Conservation (phyloP, 2,113 vertebrate species). For the Mormyrus iriodes region DNA sequence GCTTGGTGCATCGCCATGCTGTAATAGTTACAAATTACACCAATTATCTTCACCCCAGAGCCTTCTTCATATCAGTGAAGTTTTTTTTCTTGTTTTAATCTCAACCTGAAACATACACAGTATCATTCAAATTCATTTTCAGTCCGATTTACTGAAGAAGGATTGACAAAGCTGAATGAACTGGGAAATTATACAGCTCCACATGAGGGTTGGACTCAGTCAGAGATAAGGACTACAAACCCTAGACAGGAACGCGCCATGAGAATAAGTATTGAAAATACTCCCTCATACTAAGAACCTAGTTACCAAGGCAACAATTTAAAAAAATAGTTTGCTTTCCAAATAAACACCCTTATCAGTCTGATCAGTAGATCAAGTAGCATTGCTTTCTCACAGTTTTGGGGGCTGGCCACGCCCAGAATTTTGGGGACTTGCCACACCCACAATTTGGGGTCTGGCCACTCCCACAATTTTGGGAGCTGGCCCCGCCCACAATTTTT, state of each 20-base stretch:
- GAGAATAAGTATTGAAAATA: constrained; percentile 39
- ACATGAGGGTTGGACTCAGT: constrained; percentile 41
- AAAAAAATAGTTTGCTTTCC: constrained; percentile 12
- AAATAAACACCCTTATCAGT: neutral
- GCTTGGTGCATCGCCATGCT: neutral
- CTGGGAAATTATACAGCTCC: constrained; percentile 31
- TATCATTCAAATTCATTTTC: neutral
- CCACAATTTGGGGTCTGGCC: neutral
- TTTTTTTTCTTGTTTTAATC: neutral
- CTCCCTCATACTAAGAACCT: constrained; percentile 40
- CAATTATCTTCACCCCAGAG: neutral
- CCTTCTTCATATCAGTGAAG: neutral
- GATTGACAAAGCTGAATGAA: constrained; percentile 9
- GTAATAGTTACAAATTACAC: neutral
- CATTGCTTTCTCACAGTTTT: neutral
- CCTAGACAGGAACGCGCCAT: constrained; percentile 50
- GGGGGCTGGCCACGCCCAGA: constrained; percentile 15
- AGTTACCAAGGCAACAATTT: constrained; percentile 61
- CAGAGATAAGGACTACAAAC: constrained; percentile 36
- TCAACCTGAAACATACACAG: neutral
- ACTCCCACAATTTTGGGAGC: neutral
- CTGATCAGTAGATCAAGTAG: neutral
- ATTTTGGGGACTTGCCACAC: neutral
- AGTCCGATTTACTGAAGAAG: neutral
- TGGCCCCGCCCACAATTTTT: neutral